Base-by-base conservation (phyloP, 2,797 vertebrate genomes). In the Muscicapa striata region DNA sequence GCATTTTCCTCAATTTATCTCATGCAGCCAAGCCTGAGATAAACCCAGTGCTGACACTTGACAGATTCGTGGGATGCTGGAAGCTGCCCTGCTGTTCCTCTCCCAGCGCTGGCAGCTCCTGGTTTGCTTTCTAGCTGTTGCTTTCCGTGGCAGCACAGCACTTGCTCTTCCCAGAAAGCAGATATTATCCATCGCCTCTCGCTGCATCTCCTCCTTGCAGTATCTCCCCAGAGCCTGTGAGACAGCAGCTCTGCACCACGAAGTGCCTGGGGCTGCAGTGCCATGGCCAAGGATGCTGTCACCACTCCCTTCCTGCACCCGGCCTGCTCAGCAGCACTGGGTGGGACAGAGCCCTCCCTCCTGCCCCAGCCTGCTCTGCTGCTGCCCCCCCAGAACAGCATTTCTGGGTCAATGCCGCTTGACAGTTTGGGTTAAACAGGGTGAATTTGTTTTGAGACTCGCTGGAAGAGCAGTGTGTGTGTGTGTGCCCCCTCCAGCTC, bases 401-500 rank as follows among this genome's bases (percentile, higher is more conserved):
- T 57, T 77, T 74, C 62, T 86, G 86, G 62, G 62, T 90, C 76
- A 70, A 0, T 2, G 29, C 64, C 0, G 0, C 58, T 70, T 38
- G 78, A 54, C 17, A 30, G 32, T 57, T 74, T 63, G 84, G 77
- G 88, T 95, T 92, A 90, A 94, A 91, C 1, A n/a, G 77, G 76
- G 68, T 91, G 75, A 77, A 85, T 77, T 64, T 92, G 46, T 46
- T 58, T 64, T 15, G 62, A 86, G 77, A 23, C 0, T 3, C 17
- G n/a, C 73, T 68, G 79, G 49, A 83, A n/a, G 49, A 78, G 61
- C 36, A 80, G 20, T 1, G 14, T 30, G 36, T 13, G 34, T 13
- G 34, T 34, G 49, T 62, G 63, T 59, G 30, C 27, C 54, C 55
- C 59, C 43, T 5, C 15, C 36, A 32, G 55, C 72, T 63, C 55